These are phyloP conservation scores for Apodemus agrarius DNA, from an alignment of 2,797 vertebrate genomes.

Conservation along the genomic window DNA sequence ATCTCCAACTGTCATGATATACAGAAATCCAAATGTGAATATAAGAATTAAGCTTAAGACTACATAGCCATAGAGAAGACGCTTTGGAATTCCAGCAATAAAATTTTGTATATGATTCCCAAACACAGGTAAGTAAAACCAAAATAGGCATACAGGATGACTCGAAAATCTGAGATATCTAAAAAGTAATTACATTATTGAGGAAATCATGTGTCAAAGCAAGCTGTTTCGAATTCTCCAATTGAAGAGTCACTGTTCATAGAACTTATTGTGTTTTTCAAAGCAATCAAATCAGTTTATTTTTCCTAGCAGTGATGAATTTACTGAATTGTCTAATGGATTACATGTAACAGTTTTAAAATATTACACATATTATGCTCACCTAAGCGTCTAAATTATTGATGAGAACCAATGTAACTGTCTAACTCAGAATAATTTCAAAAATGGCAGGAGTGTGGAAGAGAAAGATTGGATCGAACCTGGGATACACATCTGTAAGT, in stretches of 20 bases:
- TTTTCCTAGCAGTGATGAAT: not conserved
- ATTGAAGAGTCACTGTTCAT: not conserved
- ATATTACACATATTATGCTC: not conserved
- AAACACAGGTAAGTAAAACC: not conserved
- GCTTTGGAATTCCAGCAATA: not conserved
- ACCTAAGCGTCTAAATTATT: not conserved
- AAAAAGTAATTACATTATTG: not conserved
- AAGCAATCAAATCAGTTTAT: not conserved
- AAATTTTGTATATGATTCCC: not conserved
- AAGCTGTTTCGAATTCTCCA: not conserved
- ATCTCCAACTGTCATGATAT: not conserved
- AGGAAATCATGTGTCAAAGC: not conserved
- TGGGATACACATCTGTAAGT: not conserved
- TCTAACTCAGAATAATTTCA: not conserved
- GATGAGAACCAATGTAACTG: not conserved
- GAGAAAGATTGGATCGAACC: not conserved
- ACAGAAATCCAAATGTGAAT: not conserved
- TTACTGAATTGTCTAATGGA: not conserved
- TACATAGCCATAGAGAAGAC: not conserved
- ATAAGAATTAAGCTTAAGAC: not conserved
- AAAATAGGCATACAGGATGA: not conserved
- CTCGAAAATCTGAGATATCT: not conserved
- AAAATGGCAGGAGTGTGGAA: no score
- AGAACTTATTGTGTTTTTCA: not conserved
- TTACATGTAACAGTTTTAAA: not conserved